Evolutionary conservation across 2,888 invertebrate species (phyloP).

Genomic region (Notodonta ziczac): DNA sequence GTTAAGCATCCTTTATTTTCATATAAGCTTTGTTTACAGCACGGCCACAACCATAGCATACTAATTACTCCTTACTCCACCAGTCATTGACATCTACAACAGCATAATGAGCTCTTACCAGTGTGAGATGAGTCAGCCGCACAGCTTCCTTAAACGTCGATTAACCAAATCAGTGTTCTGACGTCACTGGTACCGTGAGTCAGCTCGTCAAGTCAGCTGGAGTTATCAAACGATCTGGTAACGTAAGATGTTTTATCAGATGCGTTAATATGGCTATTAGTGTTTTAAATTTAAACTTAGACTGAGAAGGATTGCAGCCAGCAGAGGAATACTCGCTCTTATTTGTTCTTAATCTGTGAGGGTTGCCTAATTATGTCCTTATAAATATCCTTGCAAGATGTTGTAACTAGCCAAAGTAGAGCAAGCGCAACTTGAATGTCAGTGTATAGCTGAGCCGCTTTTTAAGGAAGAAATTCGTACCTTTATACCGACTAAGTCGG

Average conservation of each 20-base stretch:
- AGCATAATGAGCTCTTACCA: neutral
- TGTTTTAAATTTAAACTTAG: neutral
- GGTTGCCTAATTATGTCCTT: too few species aligned
- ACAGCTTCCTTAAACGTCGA: conserved; percentile 34
- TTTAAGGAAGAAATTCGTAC: too few species aligned
- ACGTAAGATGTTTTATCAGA: conserved; percentile 6
- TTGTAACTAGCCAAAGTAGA: too few species aligned
- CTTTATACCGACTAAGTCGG: neutral
- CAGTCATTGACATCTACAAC: neutral
- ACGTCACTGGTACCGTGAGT: conserved; percentile 26
- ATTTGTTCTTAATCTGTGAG: too few species aligned
- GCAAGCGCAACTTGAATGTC: too few species aligned
- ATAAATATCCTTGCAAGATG: too few species aligned
- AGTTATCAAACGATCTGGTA: conserved; percentile 20
- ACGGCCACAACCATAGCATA: neutral
- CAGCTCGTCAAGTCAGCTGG: conserved; percentile 9
- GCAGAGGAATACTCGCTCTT: neutral
- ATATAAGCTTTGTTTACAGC: too few species aligned
- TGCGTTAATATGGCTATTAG: neutral
- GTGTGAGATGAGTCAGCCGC: conserved; percentile 21
- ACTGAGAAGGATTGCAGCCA: neutral
- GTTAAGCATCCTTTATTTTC: too few species aligned
- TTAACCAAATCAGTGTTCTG: conserved; percentile 26
- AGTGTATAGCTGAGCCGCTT: too few species aligned
- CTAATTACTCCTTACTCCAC: neutral